These are phyloP conservation scores for Ara ararauna DNA, from an alignment of 2,797 vertebrate species.

Conservation along the genomic window DNA sequence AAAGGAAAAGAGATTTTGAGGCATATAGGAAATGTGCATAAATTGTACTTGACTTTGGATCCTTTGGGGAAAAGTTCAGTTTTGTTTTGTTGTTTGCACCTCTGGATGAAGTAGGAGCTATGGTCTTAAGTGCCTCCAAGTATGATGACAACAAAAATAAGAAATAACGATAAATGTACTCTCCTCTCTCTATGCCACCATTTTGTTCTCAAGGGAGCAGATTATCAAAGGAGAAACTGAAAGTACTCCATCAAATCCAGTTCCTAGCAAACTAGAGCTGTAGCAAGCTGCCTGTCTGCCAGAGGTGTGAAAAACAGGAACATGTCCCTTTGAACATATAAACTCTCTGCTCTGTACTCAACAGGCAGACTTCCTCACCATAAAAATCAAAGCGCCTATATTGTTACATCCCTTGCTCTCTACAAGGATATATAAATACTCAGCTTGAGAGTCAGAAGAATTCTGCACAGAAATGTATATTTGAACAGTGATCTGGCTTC, in stretches of 20 bases:
- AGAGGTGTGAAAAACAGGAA: conserved; percentile 72
- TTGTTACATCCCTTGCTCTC: conserved; percentile 23
- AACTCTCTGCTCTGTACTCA: conserved; percentile 75
- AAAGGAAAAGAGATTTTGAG: not conserved
- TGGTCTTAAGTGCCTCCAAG: not conserved
- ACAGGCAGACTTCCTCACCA: conserved; percentile 48
- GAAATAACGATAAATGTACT: not conserved
- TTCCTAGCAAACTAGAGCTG: conserved; percentile 50
- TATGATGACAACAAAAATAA: not conserved
- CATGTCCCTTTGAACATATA: conserved; percentile 65
- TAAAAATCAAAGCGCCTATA: conserved; percentile 5
- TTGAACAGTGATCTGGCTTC: not conserved
- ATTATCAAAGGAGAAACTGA: not conserved
- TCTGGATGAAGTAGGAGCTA: not conserved
- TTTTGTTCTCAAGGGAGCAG: not conserved
- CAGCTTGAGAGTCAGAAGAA: not conserved
- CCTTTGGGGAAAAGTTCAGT: not conserved
- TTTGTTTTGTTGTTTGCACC: not conserved
- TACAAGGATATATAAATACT: conserved; percentile 1
- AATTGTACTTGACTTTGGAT: not conserved
- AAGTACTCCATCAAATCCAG: conserved; percentile 35
- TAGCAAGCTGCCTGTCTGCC: conserved; percentile 67
- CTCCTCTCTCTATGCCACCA: not conserved
- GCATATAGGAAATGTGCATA: not conserved
- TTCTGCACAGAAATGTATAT: not conserved